Conservation (phyloP, 2,888 invertebrate species). For the Sthenelais limicola region DNA sequence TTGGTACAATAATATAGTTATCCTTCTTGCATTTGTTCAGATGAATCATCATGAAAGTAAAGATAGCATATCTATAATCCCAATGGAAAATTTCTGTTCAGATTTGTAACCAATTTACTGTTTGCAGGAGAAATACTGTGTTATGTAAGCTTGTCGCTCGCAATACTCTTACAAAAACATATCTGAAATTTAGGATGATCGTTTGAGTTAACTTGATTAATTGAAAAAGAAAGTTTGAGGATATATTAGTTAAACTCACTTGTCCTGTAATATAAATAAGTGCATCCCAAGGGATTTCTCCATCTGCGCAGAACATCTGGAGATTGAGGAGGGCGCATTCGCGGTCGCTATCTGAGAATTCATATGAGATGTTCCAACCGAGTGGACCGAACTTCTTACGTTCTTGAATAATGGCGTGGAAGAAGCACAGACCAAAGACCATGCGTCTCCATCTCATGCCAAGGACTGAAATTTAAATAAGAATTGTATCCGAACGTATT, state of each 20-base stretch:
- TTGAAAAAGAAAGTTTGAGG: background rate
- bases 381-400: constrained; percentile 73
- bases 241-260: constrained; percentile 54
- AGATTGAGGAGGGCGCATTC: constrained; percentile 73
- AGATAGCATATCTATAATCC: too few species aligned
- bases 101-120: too few species aligned
- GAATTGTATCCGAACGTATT: background rate
- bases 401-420: constrained; percentile 73
- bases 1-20: background rate
- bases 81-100: too few species aligned
- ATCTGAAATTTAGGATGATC: background rate
- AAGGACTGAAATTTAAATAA: constrained; percentile 57
- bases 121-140: too few species aligned
- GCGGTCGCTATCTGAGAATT: constrained; percentile 72
- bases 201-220: background rate
- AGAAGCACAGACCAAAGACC: constrained; percentile 73
- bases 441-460: constrained; percentile 70
- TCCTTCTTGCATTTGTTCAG: too few species aligned
- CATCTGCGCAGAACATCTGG: constrained; percentile 81
- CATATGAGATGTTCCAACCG: constrained; percentile 74
- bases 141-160: too few species aligned
- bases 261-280: constrained; percentile 88
- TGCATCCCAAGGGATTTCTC: constrained; percentile 88
- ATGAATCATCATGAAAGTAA: too few species aligned
- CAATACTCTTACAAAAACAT: background rate